Evolutionary conservation across 2,888 invertebrate species (phyloP), one percentile per base, ranked within the genome.

Genomic region (Dicyrtomina minuta): DNA sequence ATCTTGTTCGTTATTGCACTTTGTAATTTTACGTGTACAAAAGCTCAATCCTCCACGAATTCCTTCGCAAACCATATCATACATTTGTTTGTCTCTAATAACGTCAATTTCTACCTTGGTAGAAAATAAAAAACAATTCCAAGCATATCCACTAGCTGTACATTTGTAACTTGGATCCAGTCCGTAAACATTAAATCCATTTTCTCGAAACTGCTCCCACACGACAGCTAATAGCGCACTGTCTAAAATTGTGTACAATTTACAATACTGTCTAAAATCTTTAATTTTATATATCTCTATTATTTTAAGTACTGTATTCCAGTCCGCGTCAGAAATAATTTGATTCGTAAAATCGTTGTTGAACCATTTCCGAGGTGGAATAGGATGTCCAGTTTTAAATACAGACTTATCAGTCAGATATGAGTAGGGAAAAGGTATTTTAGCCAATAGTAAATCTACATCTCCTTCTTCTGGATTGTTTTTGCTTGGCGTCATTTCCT

Each of bases 351-450:
- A 3, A 4, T 41, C 17, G 13, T 60, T 24, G 24, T 41, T 22
- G 17, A 60, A 60, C 22, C 6, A 43, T 60, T 41, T 43, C 6
- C 44, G 8, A 41, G 17, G 22, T 13, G 60, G 60, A 41, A 60
- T 60, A 12, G 20, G 20, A 10, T 26, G 27, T 20, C n/a, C 44
- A 43, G 17, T 43, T 43, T 60, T 12, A 12, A 60, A 8, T 2
- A 22, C 24, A 5, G 12, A 1, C 20, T 22, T 6, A 12, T 1
- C 10, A n/a, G 17, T 43, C n/a, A 58, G 20, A 17, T 3, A 58
- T 26, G 13, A 17, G n/a, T 27, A 58, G 1, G 58, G 17, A 39
- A 58, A 58, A 3, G 24, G 8, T 8, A 58, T 3, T 58, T 58
- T 39, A 5, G 17, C n/a, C 5, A 33, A 26, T 20, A 27, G 39